Conservation (phyloP, 2,888 invertebrate genomes). For the Tipula unca region DNA sequence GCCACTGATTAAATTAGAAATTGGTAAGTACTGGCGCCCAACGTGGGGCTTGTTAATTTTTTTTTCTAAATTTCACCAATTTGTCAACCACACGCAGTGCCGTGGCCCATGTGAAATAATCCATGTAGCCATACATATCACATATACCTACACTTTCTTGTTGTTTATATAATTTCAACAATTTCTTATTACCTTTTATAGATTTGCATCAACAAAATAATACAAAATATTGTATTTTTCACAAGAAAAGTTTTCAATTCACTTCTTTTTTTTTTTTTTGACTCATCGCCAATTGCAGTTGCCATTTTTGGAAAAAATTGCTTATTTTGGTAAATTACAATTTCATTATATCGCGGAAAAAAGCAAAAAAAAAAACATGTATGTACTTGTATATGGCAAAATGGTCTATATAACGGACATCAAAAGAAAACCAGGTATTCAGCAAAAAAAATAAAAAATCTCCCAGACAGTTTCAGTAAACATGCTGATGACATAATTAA, state of each 20-base stretch:
- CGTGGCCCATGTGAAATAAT: background rate
- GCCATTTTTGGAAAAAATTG: background rate
- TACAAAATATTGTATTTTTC: background rate
- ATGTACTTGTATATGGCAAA: background rate
- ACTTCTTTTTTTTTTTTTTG: background rate
- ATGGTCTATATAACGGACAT: background rate
- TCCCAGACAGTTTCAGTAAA: background rate
- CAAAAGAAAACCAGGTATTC: background rate
- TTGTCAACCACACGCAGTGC: background rate
- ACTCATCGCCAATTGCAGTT: background rate
- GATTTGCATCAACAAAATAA: background rate
- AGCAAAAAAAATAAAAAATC: background rate
- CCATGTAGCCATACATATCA: background rate
- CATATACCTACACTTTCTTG: background rate
- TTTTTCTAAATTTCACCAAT: background rate
- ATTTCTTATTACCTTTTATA: background rate
- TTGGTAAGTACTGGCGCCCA: background rate
- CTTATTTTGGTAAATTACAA: background rate
- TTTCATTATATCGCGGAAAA: background rate
- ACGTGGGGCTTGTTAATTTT: background rate
- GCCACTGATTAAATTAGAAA: background rate
- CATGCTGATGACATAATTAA: background rate
- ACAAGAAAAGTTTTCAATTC: background rate
- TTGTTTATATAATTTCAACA: background rate
- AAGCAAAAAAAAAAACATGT: background rate